Percentiles rank a stretch among this genome's conserved stretches.
Conservation (phyloP, 1,140 invertebrate genomes). For the Rhizoglyphus robini region DNA sequence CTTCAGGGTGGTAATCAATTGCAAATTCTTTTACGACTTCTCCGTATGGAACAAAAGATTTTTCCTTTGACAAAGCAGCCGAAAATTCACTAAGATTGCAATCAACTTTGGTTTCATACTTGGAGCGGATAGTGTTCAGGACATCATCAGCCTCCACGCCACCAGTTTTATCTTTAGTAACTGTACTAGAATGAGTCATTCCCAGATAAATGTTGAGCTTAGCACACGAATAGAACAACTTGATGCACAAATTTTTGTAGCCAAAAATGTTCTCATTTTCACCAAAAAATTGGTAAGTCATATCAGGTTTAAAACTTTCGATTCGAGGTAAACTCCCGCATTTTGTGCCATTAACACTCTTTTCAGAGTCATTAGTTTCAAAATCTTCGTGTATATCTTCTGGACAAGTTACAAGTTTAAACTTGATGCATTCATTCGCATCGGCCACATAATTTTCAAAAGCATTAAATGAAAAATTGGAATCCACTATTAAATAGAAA, state of each 20-base stretch:
- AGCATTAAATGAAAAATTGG: background rate
- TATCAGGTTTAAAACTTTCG: slow-evolving; percentile 61
- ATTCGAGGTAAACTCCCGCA: background rate
- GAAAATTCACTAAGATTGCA: slow-evolving; percentile 56
- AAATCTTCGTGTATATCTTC: slow-evolving; percentile 54
- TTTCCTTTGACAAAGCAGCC: slow-evolving; percentile 48
- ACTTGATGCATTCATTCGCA: slow-evolving; percentile 25
- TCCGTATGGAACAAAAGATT: slow-evolving; percentile 54
- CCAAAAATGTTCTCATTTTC: slow-evolving; percentile 85
- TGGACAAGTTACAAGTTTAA: slow-evolving; percentile 41
- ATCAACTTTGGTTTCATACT: slow-evolving; percentile 42
- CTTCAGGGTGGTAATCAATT: background rate
- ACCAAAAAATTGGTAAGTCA: slow-evolving; percentile 88
- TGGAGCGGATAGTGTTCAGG: slow-evolving; percentile 47
- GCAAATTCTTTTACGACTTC: slow-evolving; percentile 46
- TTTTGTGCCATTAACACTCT: background rate
- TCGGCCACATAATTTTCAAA: slow-evolving; percentile 17
- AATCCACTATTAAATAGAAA: too few relatives aligned
- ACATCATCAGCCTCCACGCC: slow-evolving; percentile 57
- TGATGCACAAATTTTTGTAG: slow-evolving; percentile 64
- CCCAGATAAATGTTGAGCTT: slow-evolving; percentile 56
- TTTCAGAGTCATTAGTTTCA: background rate
- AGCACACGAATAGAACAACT: slow-evolving; percentile 66
- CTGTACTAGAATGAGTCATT: slow-evolving; percentile 47
- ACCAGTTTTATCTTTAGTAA: slow-evolving; percentile 39